phyloP scores from a whole-genome alignment of 2,888 invertebrate genomes.

The Hymenopus coronatus region DNA sequence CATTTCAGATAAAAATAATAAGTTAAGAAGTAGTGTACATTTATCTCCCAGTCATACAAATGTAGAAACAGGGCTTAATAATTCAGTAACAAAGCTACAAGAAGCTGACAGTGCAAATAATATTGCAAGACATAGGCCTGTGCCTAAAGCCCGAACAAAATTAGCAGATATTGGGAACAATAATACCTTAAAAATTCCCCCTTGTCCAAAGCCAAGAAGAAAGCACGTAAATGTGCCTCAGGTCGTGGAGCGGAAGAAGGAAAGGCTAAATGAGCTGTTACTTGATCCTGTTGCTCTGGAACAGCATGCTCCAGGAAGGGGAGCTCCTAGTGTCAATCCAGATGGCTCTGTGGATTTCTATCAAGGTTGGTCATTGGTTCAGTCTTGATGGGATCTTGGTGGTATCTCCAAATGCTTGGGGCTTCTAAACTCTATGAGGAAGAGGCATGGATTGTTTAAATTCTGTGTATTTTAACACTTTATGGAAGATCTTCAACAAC shows the following conservation, averaged over 20 bases:
- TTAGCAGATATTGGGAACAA: not conserved
- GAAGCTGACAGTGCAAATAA: not conserved
- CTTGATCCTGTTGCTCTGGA: constrained; percentile 17
- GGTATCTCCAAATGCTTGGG: not conserved
- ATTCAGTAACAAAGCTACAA: not conserved
- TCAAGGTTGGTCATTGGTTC: constrained; percentile 22
- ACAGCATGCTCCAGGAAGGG: not conserved
- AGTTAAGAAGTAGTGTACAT: not conserved
- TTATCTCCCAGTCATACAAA: not conserved
- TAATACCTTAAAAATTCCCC: not conserved
- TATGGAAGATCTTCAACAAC: not conserved
- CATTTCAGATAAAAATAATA: not conserved
- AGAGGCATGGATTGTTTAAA: not conserved
- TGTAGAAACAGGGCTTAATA: not conserved
- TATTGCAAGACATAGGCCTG: not conserved
- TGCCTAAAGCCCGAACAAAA: not conserved
- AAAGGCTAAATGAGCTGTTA: constrained; percentile 4
- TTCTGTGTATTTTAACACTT: not conserved
- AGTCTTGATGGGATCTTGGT: not conserved
- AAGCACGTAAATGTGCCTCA: not conserved
- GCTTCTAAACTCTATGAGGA: not conserved
- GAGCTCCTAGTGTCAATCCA: constrained; percentile 17
- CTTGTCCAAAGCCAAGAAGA: constrained; percentile 18
- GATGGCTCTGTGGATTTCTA: constrained; percentile 23
- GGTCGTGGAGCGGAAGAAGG: not conserved